A percentile compares a stretch with the other conserved stretches of the same genome.
Evolutionary conservation across 2,113 vertebrate genomes (phyloP).

Genomic region (Rhadina sibilatrix): DNA sequence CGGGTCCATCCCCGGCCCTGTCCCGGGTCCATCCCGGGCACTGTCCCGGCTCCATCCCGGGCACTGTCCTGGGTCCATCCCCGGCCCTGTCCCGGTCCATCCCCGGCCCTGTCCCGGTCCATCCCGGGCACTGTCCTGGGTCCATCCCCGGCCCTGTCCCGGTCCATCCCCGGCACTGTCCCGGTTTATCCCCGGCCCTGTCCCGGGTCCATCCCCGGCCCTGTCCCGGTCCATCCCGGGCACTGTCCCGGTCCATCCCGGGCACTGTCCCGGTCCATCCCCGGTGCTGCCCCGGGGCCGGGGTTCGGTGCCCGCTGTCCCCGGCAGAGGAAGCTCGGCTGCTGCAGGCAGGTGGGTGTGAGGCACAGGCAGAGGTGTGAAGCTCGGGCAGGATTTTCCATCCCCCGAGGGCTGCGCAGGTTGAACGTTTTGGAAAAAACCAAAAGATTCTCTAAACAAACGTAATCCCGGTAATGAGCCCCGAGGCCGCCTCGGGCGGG

Average conservation of each 20-base stretch:
- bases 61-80: too few relatives aligned
- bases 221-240: not conserved
- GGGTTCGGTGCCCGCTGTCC: fast-evolving
- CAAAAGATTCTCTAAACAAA: not conserved
- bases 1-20: not conserved
- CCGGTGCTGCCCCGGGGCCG: not conserved
- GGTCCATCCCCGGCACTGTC: too few relatives aligned
- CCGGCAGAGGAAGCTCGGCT: not conserved
- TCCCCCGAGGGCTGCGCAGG: not conserved
- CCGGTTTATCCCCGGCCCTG: too few relatives aligned
- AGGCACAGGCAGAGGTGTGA: not conserved
- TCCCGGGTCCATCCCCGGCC: too few relatives aligned
- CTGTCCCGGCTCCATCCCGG: too few relatives aligned
- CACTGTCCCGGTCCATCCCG: not conserved
- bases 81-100: not conserved
- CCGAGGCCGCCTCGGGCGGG: fast-evolving
- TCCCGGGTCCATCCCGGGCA: too few relatives aligned
- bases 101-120: not conserved
- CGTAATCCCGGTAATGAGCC: not conserved
- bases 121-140: too few relatives aligned
- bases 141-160: too few relatives aligned
- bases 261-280: not conserved
- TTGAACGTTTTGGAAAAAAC: not conserved
- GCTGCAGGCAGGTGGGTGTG: not conserved
- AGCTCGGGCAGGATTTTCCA: not conserved